Conservation (phyloP, 2,888 invertebrate genomes). For the Mellilla xanthometata region DNA sequence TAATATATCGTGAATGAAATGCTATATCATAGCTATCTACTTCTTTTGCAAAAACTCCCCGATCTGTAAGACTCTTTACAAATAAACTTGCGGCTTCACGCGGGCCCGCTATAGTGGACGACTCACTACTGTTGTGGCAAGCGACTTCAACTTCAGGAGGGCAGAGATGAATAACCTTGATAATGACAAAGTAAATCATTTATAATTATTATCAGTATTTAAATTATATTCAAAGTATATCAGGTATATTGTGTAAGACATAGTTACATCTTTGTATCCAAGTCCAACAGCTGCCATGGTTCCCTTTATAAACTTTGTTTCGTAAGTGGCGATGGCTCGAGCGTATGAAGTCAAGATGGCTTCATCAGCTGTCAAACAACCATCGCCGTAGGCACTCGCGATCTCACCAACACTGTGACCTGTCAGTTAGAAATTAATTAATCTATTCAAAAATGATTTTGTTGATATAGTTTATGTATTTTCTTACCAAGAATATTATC, state of each 20-base stretch:
- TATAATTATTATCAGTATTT: too few relatives aligned
- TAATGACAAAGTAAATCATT: too few relatives aligned
- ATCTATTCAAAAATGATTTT: too few relatives aligned
- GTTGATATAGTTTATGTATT: not conserved
- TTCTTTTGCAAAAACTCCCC: not conserved
- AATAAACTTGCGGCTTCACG: not conserved
- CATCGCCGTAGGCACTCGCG: slow-evolving; percentile 79
- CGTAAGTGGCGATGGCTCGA: slow-evolving; percentile 87
- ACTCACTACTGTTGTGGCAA: not conserved
- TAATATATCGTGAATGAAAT: not conserved
- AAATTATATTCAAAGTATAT: too few relatives aligned
- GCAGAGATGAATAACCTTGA: not conserved
- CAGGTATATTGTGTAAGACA: too few relatives aligned
- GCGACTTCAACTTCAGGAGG: not conserved
- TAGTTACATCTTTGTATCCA: slow-evolving; percentile 69
- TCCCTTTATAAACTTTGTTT: slow-evolving; percentile 85
- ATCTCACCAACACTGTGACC: slow-evolving; percentile 89
- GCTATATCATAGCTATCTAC: not conserved
- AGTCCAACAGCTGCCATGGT: slow-evolving; percentile 93
- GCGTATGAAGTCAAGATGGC: slow-evolving; percentile 91
- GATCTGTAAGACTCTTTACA: not conserved
- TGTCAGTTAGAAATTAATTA: slow-evolving; percentile 22
- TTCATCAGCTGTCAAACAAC: slow-evolving; percentile 91
- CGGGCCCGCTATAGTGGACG: not conserved
- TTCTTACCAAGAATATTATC: not conserved